Evolutionary conservation across 1,140 invertebrate genomes (phyloP).

Genomic region (Drosophila equinoxialis): DNA sequence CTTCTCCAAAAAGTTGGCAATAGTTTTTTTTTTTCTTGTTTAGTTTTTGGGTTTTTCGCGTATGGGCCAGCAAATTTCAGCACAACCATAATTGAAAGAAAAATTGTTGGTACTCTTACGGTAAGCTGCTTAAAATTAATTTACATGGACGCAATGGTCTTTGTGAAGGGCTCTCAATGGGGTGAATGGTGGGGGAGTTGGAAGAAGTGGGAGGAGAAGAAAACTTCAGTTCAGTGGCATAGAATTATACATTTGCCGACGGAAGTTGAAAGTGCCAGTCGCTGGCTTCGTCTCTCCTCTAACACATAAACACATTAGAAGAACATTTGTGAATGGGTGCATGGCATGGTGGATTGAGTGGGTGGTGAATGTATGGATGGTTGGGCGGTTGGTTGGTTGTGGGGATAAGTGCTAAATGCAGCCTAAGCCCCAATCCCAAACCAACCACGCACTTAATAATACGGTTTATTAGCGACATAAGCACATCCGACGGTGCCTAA

Average conservation of each 20-base stretch:
- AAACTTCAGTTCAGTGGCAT: slow-evolving; percentile 62
- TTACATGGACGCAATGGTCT: slow-evolving; percentile 42
- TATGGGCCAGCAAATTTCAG: no score
- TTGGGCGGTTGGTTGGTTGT: no score
- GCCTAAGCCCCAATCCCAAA: slow-evolving; percentile 30
- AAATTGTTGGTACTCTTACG: slow-evolving; percentile 61
- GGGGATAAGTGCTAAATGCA: slow-evolving; percentile 38
- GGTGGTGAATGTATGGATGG: not conserved
- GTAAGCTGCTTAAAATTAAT: slow-evolving; percentile 80
- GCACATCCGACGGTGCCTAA: slow-evolving; percentile 72
- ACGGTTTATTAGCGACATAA: slow-evolving; percentile 81
- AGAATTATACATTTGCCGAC: slow-evolving; percentile 78
- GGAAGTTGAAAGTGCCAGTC: slow-evolving; percentile 75
- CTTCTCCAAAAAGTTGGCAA: not conserved
- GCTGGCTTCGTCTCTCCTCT: slow-evolving; percentile 33
- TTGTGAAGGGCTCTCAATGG: slow-evolving; percentile 6
- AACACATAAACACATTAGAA: slow-evolving; percentile 19
- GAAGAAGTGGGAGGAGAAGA: slow-evolving; percentile 8
- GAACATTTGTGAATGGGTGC: not conserved
- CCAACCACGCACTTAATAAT: slow-evolving; percentile 75
- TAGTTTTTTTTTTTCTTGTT: not conserved
- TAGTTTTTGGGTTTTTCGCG: no score
- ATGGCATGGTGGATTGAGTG: not conserved
- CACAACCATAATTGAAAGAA: slow-evolving; percentile 48
- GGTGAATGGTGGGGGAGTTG: slow-evolving; percentile 11